A percentile compares a stretch with the other conserved stretches of the same genome.
These are phyloP conservation scores for Sinelater perroti DNA, from an alignment of 2,888 invertebrate genomes.

Conservation along the genomic window DNA sequence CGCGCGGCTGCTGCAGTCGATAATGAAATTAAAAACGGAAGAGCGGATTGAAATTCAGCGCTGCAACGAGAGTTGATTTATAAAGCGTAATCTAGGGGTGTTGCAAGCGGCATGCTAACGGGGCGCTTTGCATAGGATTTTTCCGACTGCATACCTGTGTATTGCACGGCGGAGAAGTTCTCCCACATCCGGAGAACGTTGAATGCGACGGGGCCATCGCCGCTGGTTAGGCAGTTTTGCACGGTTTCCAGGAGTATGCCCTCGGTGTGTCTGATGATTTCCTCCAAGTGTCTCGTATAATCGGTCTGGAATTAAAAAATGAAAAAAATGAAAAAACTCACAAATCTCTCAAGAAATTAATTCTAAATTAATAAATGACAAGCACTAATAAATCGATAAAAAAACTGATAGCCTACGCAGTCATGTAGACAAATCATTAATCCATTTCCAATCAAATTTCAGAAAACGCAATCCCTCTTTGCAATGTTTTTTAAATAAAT, in stretches of 20 bases:
- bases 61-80: slow-evolving; percentile 40
- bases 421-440: no score
- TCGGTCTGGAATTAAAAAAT: slow-evolving; percentile 72
- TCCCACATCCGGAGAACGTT: slow-evolving; percentile 56
- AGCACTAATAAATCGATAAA: no score
- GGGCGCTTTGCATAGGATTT: slow-evolving; percentile 9
- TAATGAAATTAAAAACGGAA: no score
- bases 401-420: no score
- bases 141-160: slow-evolving; percentile 36
- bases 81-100: slow-evolving; percentile 41
- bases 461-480: no score
- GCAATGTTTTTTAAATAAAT: no score
- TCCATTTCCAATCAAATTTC: no score
- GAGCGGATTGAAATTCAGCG: slow-evolving; percentile 25
- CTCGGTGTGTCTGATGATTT: slow-evolving; percentile 68
- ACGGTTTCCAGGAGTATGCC: slow-evolving; percentile 64
- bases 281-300: slow-evolving; percentile 77
- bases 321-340: no score
- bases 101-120: slow-evolving; percentile 39
- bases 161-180: slow-evolving; percentile 44
- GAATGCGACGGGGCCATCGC: slow-evolving; percentile 46
- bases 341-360: no score
- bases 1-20: no score
- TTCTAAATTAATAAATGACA: no score
- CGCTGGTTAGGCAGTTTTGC: slow-evolving; percentile 60